Evolutionary conservation across 2,113 vertebrate species (phyloP), one percentile per base, ranked within the genome.

Genomic region (Turdus rufiventris): DNA sequence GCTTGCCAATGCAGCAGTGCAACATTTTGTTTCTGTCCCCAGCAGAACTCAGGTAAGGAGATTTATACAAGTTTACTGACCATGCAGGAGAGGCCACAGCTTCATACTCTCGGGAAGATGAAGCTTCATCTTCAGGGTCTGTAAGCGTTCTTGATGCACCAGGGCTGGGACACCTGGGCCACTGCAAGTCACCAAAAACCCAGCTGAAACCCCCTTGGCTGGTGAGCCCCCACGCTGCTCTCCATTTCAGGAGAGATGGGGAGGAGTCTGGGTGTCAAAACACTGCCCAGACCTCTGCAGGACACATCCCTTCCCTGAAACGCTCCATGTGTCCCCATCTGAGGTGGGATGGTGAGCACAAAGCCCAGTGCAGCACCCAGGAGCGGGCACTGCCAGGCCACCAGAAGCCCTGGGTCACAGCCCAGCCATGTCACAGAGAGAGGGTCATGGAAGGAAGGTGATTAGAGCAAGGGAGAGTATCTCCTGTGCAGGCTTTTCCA

Each of bases 241-340:
- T n/a, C 33, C 1, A 1, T 81, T 92, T 89, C 18, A 6, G 50
- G n/a, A 70, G 40, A 73, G 54, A 43, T 3, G 0, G 14, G 34
- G 42, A 76, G 19, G 31, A 89, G 14, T 20, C 14, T 48, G 26
- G 5, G 6, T 47, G 25, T 28, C 45, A 77, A 73, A 92, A 76
- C 3, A 13, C 3, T 31, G 21, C 29, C 56, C 45, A 40, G 50
- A 50, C 10, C 56, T 70, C 85, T 74, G 38, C 2, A 6, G 71
- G 48, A 80, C 18, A 18, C 8, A 53, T 2, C 50, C 4, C 19
- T 54, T n/a, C 29, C 50, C 26, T 31, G 38, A 85, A 78, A 73
- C 0, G 1, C 29, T 60, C 42, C 18, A 9, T 0, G 2, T 24
- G 26, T 34, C n/a, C 28, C 24, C 31, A 28, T 3, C 0, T 1